Conservation (phyloP, 2,797 vertebrate species). For the Halcyon smyrnensis region DNA sequence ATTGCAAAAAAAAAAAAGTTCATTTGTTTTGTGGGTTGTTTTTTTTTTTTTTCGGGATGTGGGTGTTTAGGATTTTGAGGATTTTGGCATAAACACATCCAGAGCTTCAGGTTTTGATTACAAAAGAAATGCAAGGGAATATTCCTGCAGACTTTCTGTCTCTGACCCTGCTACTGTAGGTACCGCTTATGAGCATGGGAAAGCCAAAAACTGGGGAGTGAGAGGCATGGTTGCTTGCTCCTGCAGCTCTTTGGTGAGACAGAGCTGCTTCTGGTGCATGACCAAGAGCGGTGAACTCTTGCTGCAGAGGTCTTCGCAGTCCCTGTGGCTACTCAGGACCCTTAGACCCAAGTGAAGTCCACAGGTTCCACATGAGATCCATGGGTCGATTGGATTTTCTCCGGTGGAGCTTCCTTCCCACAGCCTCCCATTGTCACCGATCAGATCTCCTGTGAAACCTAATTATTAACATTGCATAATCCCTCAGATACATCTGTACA, state of each 20-base stretch:
- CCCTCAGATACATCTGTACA: not conserved
- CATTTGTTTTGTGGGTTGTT: too few species aligned
- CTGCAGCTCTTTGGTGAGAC: not conserved
- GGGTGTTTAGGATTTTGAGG: not conserved
- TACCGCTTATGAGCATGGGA: fast-evolving
- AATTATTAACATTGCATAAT: not conserved
- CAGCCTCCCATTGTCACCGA: not conserved
- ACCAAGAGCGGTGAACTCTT: not conserved
- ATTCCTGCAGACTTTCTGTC: not conserved
- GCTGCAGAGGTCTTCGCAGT: fast-evolving
- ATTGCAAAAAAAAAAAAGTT: not conserved
- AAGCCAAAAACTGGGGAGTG: not conserved
- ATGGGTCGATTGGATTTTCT: not conserved
- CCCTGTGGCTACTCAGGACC: not conserved
- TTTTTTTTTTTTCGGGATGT: too few species aligned
- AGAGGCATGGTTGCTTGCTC: not conserved
- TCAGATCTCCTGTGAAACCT: conserved; percentile 35
- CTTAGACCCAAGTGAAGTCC: not conserved
- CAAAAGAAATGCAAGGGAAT: not conserved
- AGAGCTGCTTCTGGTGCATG: not conserved
- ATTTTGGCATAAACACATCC: not conserved
- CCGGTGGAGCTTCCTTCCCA: not conserved
- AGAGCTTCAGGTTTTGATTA: not conserved
- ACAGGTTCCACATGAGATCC: not conserved
- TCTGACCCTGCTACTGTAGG: not conserved